Conservation (phyloP, 2,797 vertebrate genomes). For the Xiphorhynchus erythropygius region DNA sequence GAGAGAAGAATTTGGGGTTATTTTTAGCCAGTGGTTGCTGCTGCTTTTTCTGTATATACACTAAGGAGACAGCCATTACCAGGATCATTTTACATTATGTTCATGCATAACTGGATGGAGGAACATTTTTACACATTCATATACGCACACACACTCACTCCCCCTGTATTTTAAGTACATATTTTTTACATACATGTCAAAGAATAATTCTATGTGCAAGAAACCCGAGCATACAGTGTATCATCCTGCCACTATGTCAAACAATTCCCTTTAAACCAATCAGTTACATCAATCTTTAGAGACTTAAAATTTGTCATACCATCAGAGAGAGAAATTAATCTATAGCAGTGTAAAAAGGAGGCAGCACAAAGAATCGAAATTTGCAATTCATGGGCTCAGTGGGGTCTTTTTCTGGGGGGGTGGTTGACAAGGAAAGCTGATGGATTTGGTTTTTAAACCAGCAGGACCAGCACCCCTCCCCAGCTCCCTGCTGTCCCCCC, state of each 20-base stretch:
- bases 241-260: not conserved
- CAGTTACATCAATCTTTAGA: not conserved
- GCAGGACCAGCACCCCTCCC: not conserved
- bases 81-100: slow-evolving; percentile 31
- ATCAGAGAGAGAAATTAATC: slow-evolving; percentile 15
- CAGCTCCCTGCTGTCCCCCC: not conserved
- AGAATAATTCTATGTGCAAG: not conserved
- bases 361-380: not conserved
- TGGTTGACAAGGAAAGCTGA: not conserved
- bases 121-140: not conserved
- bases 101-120: not conserved
- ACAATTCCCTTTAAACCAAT: not conserved
- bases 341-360: not conserved
- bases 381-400: not conserved
- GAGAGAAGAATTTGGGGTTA: slow-evolving; percentile 57
- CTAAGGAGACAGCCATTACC: slow-evolving; percentile 53
- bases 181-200: not conserved
- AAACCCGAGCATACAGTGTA: not conserved
- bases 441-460: not conserved
- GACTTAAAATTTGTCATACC: not conserved
- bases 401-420: not conserved
- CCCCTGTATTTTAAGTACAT: not conserved
- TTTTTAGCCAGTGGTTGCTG: slow-evolving; percentile 63
- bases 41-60: slow-evolving; percentile 55
- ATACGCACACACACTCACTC: not conserved